Percentiles rank a stretch among this genome's conserved stretches.
These are phyloP conservation scores for Poecile atricapillus DNA, from an alignment of 2,113 vertebrate genomes.

Conservation along the genomic window DNA sequence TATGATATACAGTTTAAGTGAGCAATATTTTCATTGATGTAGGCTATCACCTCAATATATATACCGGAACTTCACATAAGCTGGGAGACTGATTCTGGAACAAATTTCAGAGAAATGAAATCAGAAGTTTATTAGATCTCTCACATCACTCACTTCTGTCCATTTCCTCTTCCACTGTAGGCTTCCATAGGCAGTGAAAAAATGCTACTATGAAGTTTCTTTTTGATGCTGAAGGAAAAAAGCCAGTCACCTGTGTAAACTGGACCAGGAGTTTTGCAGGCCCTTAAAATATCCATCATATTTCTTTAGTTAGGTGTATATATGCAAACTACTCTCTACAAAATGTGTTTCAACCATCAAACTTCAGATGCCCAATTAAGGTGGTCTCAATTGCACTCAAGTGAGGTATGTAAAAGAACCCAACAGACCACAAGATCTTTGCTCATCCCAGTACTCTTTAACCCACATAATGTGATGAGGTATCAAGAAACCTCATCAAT, in stretches of 20 bases:
- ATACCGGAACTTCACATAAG: neutral
- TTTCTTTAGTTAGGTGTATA: neutral
- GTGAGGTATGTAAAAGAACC: neutral
- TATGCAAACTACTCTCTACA: neutral
- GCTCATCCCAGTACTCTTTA: neutral
- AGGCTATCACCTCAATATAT: neutral
- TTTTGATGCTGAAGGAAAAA: neutral
- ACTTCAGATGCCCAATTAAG: neutral
- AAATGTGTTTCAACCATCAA: neutral
- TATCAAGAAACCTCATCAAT: neutral
- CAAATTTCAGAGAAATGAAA: neutral
- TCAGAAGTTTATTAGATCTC: neutral
- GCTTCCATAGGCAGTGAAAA: neutral
- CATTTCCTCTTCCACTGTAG: neutral
- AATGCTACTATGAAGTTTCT: neutral
- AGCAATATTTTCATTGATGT: neutral
- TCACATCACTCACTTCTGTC: neutral
- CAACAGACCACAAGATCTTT: neutral
- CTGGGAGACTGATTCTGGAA: neutral
- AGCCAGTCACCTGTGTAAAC: neutral
- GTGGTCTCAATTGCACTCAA: neutral
- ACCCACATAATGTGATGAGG: neutral
- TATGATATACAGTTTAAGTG: neutral
- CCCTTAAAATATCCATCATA: neutral
- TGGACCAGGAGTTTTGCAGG: neutral